phyloP scores from a whole-genome alignment of 1,140 invertebrate species.

The Ylistrum balloti region DNA sequence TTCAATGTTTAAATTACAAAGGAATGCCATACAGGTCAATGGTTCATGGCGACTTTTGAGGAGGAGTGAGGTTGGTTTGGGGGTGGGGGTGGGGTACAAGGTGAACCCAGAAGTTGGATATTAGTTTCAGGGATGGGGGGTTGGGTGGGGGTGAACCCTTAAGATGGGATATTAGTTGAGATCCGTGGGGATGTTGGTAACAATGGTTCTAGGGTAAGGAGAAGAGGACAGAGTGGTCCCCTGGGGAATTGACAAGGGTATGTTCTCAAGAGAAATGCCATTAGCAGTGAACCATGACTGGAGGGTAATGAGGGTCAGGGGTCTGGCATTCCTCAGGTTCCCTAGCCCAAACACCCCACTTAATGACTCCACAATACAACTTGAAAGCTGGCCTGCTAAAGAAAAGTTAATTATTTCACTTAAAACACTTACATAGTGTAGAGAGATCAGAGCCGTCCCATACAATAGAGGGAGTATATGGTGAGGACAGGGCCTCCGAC shows the following conservation, averaged over 20 bases:
- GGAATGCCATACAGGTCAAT: too few species aligned
- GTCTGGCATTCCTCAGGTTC: slow-evolving; percentile 16
- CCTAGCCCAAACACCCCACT: neutral
- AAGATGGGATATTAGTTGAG: neutral
- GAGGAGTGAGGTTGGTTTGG: too few species aligned
- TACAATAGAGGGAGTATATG: neutral
- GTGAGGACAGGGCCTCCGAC: neutral
- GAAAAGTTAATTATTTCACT: slow-evolving; percentile 40
- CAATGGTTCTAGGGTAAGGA: neutral
- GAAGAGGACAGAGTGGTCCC: slow-evolving; percentile 8
- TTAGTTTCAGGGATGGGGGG: too few species aligned
- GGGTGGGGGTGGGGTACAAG: too few species aligned
- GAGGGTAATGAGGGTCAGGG: slow-evolving; percentile 30
- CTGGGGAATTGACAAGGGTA: slow-evolving; percentile 1
- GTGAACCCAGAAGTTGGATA: too few species aligned
- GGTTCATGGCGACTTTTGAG: too few species aligned
- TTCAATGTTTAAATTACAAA: too few species aligned
- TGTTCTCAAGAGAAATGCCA: slow-evolving; percentile 6
- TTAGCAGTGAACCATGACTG: neutral
- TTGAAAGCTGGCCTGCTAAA: neutral
- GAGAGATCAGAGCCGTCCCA: neutral
- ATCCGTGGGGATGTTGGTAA: neutral
- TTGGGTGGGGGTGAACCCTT: too few species aligned
- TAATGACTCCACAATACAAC: slow-evolving; percentile 27
- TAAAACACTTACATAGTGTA: slow-evolving; percentile 20